These are phyloP conservation scores for Gouania willdenowi DNA, from an alignment of 2,797 vertebrate genomes.

Conservation along the genomic window DNA sequence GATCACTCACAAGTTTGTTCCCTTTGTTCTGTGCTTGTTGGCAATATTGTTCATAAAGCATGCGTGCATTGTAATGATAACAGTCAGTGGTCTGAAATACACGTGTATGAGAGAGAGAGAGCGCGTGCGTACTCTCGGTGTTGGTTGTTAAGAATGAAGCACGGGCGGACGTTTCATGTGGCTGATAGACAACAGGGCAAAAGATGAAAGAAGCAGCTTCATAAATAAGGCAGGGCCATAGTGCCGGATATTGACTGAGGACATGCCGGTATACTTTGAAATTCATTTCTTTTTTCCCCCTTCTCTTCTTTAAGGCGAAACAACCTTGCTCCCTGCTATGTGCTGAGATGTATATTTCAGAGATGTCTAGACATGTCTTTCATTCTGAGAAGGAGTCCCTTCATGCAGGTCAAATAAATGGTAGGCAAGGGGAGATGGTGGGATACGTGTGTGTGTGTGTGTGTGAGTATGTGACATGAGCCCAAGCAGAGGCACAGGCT, in stretches of 20 bases:
- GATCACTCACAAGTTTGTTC: conserved; percentile 62
- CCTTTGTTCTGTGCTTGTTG: conserved; percentile 74
- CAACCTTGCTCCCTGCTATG: conserved; percentile 67
- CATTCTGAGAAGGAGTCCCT: conserved; percentile 76
- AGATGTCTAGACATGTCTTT: conserved; percentile 78
- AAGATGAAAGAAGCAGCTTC: conserved; percentile 79
- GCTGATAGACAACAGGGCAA: conserved; percentile 77
- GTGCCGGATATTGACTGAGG: conserved; percentile 80
- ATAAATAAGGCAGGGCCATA: conserved; percentile 79
- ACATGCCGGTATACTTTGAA: conserved; percentile 79
- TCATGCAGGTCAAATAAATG: conserved; percentile 59
- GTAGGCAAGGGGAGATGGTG: conserved; percentile 35
- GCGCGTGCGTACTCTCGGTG: conserved; percentile 45
- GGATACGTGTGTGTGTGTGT: conserved; percentile 25
- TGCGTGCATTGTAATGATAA: conserved; percentile 75
- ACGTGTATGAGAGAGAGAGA: conserved; percentile 14
- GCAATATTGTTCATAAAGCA: conserved; percentile 75
- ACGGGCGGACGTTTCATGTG: conserved; percentile 73
- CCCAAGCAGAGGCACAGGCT: conserved; percentile 35
- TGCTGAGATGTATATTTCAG: conserved; percentile 79
- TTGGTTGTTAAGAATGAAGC: conserved; percentile 70
- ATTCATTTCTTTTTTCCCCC: conserved; percentile 69
- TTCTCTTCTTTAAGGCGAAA: conserved; percentile 73
- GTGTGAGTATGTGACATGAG: conserved; percentile 50
- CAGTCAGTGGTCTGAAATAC: conserved; percentile 60